Evolutionary conservation across 2,888 invertebrate genomes (phyloP).

Genomic region (Cetonia aurata): DNA sequence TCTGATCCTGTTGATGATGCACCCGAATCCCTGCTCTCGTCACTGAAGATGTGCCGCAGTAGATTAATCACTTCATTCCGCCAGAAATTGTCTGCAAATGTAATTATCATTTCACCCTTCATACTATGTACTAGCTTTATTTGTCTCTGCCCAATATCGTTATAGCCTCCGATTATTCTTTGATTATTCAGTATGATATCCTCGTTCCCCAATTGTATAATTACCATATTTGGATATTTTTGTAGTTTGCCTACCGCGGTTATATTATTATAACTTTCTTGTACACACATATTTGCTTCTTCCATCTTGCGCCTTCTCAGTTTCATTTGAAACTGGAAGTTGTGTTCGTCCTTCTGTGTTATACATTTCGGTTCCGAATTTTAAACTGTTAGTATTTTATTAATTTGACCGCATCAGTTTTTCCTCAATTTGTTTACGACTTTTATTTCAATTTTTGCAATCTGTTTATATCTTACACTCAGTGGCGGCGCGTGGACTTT

Average conservation of each 20-base stretch:
- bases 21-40: slow-evolving; percentile 1
- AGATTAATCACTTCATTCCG: neutral
- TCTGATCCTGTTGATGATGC: neutral
- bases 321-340: slow-evolving; percentile 24
- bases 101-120: neutral
- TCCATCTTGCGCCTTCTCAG: slow-evolving; percentile 15
- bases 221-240: neutral
- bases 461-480: too few species aligned
- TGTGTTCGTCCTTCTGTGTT: too few species aligned
- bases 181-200: neutral
- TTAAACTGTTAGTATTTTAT: too few species aligned
- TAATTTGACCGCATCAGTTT: too few species aligned
- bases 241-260: neutral
- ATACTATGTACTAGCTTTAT: neutral
- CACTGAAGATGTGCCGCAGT: slow-evolving; percentile 13
- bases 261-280: slow-evolving; percentile 3
- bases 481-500: too few species aligned
- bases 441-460: too few species aligned
- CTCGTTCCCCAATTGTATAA: slow-evolving; percentile 2
- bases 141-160: slow-evolving; percentile 5
- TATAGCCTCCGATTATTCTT: slow-evolving; percentile 9
- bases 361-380: too few species aligned
- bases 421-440: too few species aligned
- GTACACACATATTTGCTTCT: neutral
- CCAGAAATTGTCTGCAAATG: neutral